These are phyloP conservation scores for Pseudopipra pipra DNA, from an alignment of 2,113 vertebrate genomes.

Conservation along the genomic window DNA sequence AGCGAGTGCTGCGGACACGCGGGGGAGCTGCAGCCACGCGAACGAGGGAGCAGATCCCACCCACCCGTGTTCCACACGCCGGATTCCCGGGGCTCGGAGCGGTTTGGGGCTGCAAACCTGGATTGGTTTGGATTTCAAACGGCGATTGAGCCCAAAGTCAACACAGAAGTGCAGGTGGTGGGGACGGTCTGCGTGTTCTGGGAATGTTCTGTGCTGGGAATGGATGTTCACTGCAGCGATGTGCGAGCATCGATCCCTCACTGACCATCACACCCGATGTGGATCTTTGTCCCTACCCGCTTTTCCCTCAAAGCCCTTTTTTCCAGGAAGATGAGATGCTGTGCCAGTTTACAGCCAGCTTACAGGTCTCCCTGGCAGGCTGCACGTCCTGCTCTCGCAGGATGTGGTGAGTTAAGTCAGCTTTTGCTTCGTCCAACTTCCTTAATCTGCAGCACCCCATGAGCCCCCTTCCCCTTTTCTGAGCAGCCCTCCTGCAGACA, in stretches of 20 bases:
- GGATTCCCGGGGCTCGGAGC: not conserved
- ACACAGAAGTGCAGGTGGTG: accelerated
- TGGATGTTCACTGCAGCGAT: accelerated
- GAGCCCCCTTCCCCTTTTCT: not conserved
- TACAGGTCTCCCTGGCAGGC: not conserved
- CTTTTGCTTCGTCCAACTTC: not conserved
- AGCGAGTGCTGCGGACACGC: not conserved
- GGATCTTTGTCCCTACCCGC: not conserved
- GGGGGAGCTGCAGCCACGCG: not conserved
- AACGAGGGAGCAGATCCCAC: not conserved
- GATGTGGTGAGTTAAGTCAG: not conserved
- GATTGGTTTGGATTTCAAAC: no score
- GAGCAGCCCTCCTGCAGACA: not conserved
- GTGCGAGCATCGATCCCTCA: accelerated
- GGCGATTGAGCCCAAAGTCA: accelerated
- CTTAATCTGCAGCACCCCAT: not conserved
- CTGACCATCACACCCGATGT: accelerated
- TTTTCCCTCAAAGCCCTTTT: not conserved
- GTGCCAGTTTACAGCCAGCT: not conserved
- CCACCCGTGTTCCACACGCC: not conserved
- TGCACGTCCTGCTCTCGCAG: not conserved
- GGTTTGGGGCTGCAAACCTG: not conserved
- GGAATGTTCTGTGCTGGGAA: not conserved
- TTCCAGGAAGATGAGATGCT: not conserved
- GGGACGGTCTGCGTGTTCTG: not conserved